Percentiles rank a stretch among this genome's conserved stretches.
Evolutionary conservation across 2,888 invertebrate species (phyloP).

Genomic region (Lordiphosa andalusiaca): DNA sequence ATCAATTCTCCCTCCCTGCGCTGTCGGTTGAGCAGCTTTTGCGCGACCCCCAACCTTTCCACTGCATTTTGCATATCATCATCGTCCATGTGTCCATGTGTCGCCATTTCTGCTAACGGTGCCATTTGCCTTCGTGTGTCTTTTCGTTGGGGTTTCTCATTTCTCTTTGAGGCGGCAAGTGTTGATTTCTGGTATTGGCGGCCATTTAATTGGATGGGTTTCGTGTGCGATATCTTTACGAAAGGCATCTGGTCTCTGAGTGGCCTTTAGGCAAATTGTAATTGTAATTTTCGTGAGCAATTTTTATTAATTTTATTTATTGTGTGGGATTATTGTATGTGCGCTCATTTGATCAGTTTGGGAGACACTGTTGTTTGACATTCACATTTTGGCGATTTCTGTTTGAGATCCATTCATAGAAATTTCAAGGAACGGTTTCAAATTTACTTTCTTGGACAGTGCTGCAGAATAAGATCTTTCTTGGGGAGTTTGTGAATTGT

Average conservation of each 20-base stretch:
- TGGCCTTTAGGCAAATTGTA: constrained; percentile 4
- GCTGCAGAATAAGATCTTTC: too few species aligned
- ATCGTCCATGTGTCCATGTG: constrained; percentile 38
- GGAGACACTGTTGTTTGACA: too few species aligned
- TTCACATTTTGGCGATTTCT: too few species aligned
- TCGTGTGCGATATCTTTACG: constrained; percentile 35
- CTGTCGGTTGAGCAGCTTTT: constrained; percentile 37
- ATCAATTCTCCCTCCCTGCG: constrained; percentile 24
- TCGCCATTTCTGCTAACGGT: constrained; percentile 17
- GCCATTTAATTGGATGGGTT: constrained; percentile 50
- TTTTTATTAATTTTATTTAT: constrained; percentile 5
- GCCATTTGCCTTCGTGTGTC: constrained; percentile 8
- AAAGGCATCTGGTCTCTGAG: too few species aligned
- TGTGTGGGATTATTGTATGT: too few species aligned
- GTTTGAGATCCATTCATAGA: too few species aligned
- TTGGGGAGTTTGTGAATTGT: too few species aligned
- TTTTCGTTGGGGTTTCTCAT: not conserved
- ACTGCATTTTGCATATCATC: constrained; percentile 63
- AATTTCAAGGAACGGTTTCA: too few species aligned
- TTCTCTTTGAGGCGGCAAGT: constrained; percentile 29
- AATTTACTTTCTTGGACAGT: too few species aligned
- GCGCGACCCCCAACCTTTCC: constrained; percentile 5
- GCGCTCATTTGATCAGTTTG: too few species aligned
- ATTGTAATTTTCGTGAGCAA: constrained; percentile 6
- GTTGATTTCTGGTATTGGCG: constrained; percentile 28